Conservation (phyloP, 2,113 vertebrate genomes). For the Solea senegalensis region DNA sequence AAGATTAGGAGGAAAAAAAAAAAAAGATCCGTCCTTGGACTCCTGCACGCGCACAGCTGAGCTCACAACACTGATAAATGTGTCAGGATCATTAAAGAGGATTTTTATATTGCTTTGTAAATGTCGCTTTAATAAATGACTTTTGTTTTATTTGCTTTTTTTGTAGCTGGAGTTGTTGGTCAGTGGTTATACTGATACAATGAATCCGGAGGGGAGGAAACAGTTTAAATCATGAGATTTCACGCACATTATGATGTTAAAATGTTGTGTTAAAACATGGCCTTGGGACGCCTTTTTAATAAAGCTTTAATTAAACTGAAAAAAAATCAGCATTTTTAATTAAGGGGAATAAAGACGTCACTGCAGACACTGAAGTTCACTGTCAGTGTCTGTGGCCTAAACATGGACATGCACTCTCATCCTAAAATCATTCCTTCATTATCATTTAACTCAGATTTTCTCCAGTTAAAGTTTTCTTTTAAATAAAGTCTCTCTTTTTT, state of each 20-base stretch:
- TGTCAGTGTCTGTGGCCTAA: conserved; percentile 14
- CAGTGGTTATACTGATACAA: neutral
- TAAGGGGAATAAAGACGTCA: neutral
- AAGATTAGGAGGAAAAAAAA: conserved; percentile 55
- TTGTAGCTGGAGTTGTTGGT: neutral
- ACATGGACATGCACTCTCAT: neutral
- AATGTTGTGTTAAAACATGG: neutral
- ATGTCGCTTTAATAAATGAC: conserved; percentile 11
- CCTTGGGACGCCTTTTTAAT: neutral
- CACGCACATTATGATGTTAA: neutral
- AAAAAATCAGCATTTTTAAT: neutral
- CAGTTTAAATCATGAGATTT: neutral
- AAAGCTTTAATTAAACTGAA: neutral
- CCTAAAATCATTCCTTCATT: too few species aligned
- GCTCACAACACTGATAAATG: conserved; percentile 29
- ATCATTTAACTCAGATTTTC: too few species aligned
- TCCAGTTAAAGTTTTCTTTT: neutral
- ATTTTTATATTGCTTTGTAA: conserved; percentile 2
- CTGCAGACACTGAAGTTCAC: neutral
- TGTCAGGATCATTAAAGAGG: neutral
- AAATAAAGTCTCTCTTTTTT: neutral
- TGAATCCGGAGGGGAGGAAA: neutral
- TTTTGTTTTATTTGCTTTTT: neutral
- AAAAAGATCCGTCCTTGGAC: conserved; percentile 28
- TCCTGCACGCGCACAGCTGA: conserved; percentile 61